A percentile compares a stretch with the other conserved stretches of the same genome.
phyloP scores from a whole-genome alignment of 2,113 vertebrate genomes.

The Osmerus mordax region DNA sequence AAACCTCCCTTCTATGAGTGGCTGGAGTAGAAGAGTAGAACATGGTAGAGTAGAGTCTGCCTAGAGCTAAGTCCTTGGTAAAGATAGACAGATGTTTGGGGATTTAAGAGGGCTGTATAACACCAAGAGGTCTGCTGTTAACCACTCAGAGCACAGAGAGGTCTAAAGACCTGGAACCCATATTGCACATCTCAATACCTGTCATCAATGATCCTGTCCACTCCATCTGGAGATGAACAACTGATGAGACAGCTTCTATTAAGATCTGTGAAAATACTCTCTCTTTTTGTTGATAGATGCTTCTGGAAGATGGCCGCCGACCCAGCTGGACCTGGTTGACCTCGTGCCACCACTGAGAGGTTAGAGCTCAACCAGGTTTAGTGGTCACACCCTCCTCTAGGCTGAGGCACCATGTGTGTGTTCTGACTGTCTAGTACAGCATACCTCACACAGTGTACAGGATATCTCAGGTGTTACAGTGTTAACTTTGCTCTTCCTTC shows the following conservation, averaged over 20 bases:
- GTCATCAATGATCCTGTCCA: background rate
- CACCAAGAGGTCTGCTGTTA: constrained; percentile 1
- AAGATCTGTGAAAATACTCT: background rate
- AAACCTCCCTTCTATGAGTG: background rate
- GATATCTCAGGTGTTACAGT: background rate
- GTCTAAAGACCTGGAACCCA: too few relatives aligned
- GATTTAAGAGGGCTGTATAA: constrained; percentile 11
- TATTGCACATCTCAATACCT: too few relatives aligned
- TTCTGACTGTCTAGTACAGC: too few relatives aligned
- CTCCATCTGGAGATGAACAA: background rate
- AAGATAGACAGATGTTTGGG: background rate
- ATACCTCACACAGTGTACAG: too few relatives aligned
- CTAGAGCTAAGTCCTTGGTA: background rate
- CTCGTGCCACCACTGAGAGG: background rate
- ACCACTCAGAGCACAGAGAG: background rate
- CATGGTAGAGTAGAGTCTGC: too few relatives aligned
- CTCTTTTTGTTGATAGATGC: constrained; percentile 7
- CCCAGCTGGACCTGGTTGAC: constrained; percentile 18
- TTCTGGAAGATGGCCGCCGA: background rate
- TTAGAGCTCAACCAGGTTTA: too few relatives aligned
- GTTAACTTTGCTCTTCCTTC: background rate
- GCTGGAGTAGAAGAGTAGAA: background rate
- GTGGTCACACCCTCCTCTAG: too few relatives aligned
- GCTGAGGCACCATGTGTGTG: too few relatives aligned
- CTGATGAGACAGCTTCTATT: background rate